These are phyloP conservation scores for Agrochola circellaris DNA, from an alignment of 2,888 invertebrate species.

Conservation along the genomic window DNA sequence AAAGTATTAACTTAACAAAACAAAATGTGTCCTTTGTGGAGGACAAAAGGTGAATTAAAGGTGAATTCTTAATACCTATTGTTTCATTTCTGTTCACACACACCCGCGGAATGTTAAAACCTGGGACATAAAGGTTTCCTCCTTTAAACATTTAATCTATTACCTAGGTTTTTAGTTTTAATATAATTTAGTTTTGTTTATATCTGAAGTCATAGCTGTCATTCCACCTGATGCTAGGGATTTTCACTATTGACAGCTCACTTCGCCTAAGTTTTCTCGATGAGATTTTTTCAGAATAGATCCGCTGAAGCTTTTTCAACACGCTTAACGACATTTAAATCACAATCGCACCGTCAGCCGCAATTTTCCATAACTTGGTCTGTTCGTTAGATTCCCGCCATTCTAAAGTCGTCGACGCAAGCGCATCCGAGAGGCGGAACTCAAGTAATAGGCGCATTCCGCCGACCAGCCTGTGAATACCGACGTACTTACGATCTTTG, in stretches of 20 bases:
- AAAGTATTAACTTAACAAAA: not conserved
- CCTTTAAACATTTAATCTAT: not conserved
- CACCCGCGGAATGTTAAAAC: conserved; percentile 25
- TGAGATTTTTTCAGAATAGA: not conserved
- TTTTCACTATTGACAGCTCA: no score
- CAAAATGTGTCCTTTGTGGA: conserved; percentile 29
- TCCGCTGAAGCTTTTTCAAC: not conserved
- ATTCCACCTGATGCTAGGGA: not conserved
- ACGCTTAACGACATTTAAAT: conserved; percentile 54
- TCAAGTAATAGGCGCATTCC: conserved; percentile 85
- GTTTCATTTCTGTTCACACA: conserved; percentile 42
- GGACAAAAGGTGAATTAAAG: conserved; percentile 31
- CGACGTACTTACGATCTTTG: conserved; percentile 78
- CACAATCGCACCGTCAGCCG: conserved; percentile 38
- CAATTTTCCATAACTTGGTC: conserved; percentile 68
- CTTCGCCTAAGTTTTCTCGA: not conserved
- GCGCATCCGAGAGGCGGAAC: conserved; percentile 85
- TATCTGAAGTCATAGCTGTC: not conserved
- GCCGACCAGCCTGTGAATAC: conserved; percentile 81
- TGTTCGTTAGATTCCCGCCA: conserved; percentile 77
- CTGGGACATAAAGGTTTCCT: conserved; percentile 29
- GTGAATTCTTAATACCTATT: conserved; percentile 36
- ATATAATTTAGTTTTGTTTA: not conserved
- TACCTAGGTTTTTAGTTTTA: not conserved
- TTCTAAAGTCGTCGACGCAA: conserved; percentile 75